A percentile compares a stretch with the other conserved stretches of the same genome.
These are phyloP conservation scores for Axea sp. DNA, from an alignment of 2,888 invertebrate species.

Conservation along the genomic window DNA sequence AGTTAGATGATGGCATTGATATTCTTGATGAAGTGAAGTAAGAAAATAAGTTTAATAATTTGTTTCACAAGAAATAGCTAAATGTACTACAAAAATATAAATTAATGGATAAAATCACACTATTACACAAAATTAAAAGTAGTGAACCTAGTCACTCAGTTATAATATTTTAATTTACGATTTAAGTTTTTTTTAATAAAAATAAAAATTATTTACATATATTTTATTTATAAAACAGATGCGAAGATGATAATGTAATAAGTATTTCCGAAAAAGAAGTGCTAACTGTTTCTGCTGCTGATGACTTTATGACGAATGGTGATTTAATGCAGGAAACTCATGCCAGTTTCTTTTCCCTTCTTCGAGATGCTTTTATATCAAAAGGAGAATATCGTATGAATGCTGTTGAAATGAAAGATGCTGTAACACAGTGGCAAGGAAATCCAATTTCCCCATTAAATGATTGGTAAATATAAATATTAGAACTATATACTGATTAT, in stretches of 20 bases:
- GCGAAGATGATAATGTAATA: constrained; percentile 73
- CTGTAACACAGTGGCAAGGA: constrained; percentile 86
- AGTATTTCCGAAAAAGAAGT: constrained; percentile 74
- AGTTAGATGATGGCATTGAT: constrained; percentile 84
- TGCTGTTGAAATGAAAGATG: constrained; percentile 86
- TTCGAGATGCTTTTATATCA: constrained; percentile 93
- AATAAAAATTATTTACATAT: no score
- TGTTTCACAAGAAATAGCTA: no score
- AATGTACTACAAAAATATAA: no score
- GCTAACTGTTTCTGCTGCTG: constrained; percentile 64
- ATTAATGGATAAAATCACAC: no score
- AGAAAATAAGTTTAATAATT: no score
- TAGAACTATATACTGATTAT: no score
- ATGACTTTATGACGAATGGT: constrained; percentile 72
- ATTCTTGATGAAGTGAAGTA: constrained; percentile 81
- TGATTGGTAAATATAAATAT: constrained; percentile 83
- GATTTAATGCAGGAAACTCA: constrained; percentile 90
- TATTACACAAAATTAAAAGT: no score
- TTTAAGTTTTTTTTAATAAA: no score
- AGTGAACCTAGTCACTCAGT: no score
- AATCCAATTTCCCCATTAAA: constrained; percentile 91
- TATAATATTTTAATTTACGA: no score
- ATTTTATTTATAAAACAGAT: constrained; percentile 61
- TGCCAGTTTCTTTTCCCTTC: constrained; percentile 91
- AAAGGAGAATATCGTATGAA: constrained; percentile 92